These are phyloP conservation scores for Dysidea cf. avara DNA, from an alignment of 37 sponge, comb jelly and placozoan species.

Conservation along the genomic window DNA sequence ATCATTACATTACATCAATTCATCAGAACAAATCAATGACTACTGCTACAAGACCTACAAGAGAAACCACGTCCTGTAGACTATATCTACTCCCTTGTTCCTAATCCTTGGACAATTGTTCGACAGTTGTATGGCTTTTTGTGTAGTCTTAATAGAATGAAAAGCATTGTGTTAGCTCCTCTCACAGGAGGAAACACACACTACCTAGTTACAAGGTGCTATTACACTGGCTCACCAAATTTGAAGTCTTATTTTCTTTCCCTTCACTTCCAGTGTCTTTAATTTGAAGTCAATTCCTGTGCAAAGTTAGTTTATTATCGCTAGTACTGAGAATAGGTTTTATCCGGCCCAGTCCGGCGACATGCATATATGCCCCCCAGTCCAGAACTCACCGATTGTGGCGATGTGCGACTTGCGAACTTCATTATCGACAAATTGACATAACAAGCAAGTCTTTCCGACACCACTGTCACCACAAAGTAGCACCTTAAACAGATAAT, in stretches of 20 bases:
- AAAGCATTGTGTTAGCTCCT: neutral
- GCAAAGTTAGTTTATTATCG: no score
- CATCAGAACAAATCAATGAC: no score
- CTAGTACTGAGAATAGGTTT: no score
- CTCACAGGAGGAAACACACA: no score
- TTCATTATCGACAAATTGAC: constrained; percentile 72
- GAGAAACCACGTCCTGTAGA: no score
- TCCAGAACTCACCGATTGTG: constrained; percentile 66
- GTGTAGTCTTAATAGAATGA: no score
- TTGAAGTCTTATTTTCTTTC: constrained; percentile 69
- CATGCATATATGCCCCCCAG: neutral
- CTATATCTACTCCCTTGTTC: no score
- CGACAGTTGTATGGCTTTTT: no score
- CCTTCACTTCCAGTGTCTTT: constrained; percentile 65
- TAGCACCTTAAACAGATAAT: constrained; percentile 74
- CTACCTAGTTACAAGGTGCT: no score
- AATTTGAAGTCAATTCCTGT: constrained; percentile 94
- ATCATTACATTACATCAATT: no score
- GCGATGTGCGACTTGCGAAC: constrained; percentile 72
- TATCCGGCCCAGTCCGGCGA: neutral
- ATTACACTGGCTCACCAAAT: constrained; percentile 76
- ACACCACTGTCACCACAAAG: constrained; percentile 91
- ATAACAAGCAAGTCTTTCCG: constrained; percentile 87
- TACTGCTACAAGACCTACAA: no score
- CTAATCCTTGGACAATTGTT: no score